phyloP scores from a whole-genome alignment of 2,797 vertebrate genomes.

The Gymnothorax javanicus region DNA sequence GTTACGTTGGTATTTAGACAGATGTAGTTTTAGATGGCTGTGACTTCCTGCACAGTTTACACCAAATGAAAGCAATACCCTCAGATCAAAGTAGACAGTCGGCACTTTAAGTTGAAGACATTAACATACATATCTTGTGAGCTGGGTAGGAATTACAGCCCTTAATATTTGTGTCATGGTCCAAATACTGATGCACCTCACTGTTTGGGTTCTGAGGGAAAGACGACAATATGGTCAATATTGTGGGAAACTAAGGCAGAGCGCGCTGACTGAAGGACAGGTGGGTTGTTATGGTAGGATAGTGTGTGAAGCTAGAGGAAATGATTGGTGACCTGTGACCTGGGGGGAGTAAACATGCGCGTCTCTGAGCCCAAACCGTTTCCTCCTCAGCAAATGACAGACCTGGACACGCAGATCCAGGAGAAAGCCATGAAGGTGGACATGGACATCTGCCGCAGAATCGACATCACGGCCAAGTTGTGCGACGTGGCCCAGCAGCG shows the following conservation, averaged over 20 bases:
- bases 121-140: no score
- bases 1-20: no score
- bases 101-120: no score
- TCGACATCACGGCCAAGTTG: conserved; percentile 98
- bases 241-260: background rate
- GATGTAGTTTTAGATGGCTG: no score
- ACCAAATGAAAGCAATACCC: no score
- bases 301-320: background rate
- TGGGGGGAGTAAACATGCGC: background rate
- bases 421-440: conserved; percentile 98
- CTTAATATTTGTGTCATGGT: no score
- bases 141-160: no score
- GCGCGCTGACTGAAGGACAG: background rate
- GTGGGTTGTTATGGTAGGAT: background rate
- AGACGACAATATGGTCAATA: background rate
- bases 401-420: conserved; percentile 97
- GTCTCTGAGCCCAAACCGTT: conserved; percentile 21
- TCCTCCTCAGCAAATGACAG: conserved; percentile 92
- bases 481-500: conserved; percentile 98
- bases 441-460: conserved; percentile 99
- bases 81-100: no score
- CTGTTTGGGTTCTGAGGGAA: background rate
- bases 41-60: no score
- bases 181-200: no score
- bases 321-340: background rate